phyloP scores from a whole-genome alignment of 2,888 invertebrate species.

The Fragum fragum region DNA sequence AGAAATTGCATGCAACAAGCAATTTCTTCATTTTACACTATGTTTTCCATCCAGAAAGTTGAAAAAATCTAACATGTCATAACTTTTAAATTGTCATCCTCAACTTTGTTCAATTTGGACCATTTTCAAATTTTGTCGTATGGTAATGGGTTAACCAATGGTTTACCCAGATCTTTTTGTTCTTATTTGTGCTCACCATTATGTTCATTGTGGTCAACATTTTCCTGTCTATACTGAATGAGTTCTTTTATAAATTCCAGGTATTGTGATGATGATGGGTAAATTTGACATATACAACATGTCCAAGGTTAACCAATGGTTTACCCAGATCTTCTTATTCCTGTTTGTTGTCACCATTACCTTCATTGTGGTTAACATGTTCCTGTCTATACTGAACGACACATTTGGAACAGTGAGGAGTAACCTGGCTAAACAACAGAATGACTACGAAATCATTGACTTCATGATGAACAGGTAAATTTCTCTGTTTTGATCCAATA shows the following conservation, averaged over 20 bases:
- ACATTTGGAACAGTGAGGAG: slow-evolving; percentile 84
- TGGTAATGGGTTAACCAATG: too few relatives aligned
- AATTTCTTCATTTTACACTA: too few relatives aligned
- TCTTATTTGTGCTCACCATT: slow-evolving; percentile 84
- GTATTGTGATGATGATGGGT: slow-evolving; percentile 86
- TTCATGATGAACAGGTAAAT: slow-evolving; percentile 81
- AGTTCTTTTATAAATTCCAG: slow-evolving; percentile 18
- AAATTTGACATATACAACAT: slow-evolving; percentile 86
- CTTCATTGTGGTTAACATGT: slow-evolving; percentile 86
- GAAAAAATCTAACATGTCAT: too few relatives aligned
- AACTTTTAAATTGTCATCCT: too few relatives aligned
- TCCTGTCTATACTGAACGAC: slow-evolving; percentile 86
- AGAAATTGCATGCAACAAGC: too few relatives aligned
- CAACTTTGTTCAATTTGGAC: too few relatives aligned
- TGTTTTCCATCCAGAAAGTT: too few relatives aligned
- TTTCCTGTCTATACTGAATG: slow-evolving; percentile 83
- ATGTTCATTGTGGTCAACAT: slow-evolving; percentile 86
- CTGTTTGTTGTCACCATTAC: slow-evolving; percentile 84
- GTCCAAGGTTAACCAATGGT: slow-evolving; percentile 78
- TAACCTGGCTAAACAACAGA: slow-evolving; percentile 83
- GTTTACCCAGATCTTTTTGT: slow-evolving; percentile 83
- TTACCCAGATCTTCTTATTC: slow-evolving; percentile 84
- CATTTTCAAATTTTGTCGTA: too few relatives aligned
- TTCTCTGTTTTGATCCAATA: too few relatives aligned
- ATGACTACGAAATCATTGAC: slow-evolving; percentile 86